A percentile compares a stretch with the other conserved stretches of the same genome.
These are phyloP conservation scores for Zaprionus capensis DNA, from an alignment of 1,140 invertebrate genomes.

Conservation along the genomic window DNA sequence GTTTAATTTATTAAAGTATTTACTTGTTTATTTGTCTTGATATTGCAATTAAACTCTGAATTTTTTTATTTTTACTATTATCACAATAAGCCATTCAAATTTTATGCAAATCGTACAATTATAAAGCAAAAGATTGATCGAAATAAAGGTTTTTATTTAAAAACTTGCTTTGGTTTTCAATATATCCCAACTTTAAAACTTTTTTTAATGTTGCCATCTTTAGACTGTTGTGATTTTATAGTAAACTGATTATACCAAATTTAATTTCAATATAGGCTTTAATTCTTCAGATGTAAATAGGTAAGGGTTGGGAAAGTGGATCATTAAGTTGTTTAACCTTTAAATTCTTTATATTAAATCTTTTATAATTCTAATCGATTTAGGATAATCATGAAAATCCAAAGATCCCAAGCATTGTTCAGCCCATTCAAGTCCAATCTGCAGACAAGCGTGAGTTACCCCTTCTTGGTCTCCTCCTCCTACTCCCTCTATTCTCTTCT, in stretches of 20 bases:
- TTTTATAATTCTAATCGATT: background rate
- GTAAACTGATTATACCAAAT: background rate
- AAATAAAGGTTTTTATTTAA: background rate
- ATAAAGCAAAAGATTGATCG: background rate
- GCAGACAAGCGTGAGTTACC: background rate
- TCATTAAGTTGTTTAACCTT: too few relatives aligned
- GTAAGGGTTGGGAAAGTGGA: too few relatives aligned
- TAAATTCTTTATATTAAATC: too few relatives aligned
- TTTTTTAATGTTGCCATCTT: too few relatives aligned
- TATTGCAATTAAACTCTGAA: too few relatives aligned
- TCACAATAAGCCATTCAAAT: background rate
- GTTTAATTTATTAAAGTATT: too few relatives aligned
- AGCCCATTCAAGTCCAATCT: background rate
- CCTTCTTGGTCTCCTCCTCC: too few relatives aligned
- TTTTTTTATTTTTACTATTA: too few relatives aligned
- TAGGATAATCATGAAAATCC: background rate
- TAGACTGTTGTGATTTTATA: background rate
- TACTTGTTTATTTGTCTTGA: background rate
- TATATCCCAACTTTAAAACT: too few relatives aligned
- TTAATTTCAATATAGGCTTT: too few relatives aligned
- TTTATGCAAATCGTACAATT: background rate
- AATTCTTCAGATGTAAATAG: too few relatives aligned
- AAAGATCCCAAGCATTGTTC: background rate
- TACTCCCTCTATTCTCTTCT: rapidly evolving
- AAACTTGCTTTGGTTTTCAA: too few relatives aligned